Percentiles rank a stretch among this genome's conserved stretches.
Evolutionary conservation across 2,113 vertebrate species (phyloP).

Genomic region (Dipodomys stephensi): DNA sequence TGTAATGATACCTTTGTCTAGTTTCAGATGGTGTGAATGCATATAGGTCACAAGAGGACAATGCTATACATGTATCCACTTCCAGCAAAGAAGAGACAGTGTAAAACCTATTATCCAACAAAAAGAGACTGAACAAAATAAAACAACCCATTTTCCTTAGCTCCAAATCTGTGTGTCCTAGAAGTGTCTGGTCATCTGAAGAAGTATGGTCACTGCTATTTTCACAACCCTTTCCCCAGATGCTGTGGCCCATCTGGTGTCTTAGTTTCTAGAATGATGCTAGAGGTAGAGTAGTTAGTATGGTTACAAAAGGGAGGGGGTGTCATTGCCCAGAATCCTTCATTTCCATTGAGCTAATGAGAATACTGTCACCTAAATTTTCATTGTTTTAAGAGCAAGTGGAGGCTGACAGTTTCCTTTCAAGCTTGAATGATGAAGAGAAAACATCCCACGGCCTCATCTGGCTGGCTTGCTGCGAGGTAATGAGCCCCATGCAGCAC

Average conservation of each 20-base stretch:
- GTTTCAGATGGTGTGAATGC: constrained; percentile 61
- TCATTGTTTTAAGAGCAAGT: constrained; percentile 92
- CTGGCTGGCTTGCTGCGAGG: constrained; percentile 89
- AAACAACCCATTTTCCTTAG: constrained; percentile 51
- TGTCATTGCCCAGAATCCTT: constrained; percentile 83
- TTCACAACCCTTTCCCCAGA: constrained; percentile 51
- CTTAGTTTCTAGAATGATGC: constrained; percentile 14
- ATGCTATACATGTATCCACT: constrained; percentile 28
- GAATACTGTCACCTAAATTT: constrained; percentile 90
- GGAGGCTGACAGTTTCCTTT: constrained; percentile 91
- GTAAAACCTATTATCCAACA: constrained; percentile 45
- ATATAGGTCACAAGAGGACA: constrained; percentile 60
- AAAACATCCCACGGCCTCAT: constrained; percentile 88
- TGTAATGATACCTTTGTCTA: not conserved
- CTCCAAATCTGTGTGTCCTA: constrained; percentile 65
- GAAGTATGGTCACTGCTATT: constrained; percentile 32
- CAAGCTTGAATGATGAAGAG: constrained; percentile 93
- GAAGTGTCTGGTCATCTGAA: constrained; percentile 68
- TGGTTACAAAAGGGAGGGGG: constrained; percentile 30
- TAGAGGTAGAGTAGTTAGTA: constrained; percentile 55
- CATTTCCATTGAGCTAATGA: constrained; percentile 87
- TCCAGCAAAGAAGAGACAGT: constrained; percentile 56
- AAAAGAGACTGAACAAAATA: not conserved
- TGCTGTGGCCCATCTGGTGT: not conserved
- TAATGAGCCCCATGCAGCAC: constrained; percentile 90